Percentiles rank a stretch among this genome's conserved stretches.
Evolutionary conservation across 2,888 invertebrate genomes (phyloP).

Genomic region (Crepidodera aurea): DNA sequence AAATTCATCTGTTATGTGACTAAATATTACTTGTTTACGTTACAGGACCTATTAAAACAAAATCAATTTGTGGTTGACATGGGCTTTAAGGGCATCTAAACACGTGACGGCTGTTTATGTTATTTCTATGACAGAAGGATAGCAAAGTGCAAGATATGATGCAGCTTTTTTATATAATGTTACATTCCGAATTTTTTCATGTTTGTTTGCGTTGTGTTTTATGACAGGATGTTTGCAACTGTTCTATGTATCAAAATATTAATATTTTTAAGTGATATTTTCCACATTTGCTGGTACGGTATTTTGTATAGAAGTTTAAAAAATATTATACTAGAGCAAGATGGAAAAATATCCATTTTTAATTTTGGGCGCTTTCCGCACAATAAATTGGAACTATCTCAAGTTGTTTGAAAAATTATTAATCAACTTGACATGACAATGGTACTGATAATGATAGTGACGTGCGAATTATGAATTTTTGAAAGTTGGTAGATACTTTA

Average conservation of each 20-base stretch:
- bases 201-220: constrained; percentile 19
- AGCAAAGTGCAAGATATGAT: background rate
- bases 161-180: constrained; percentile 12
- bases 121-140: background rate
- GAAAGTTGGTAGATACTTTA: too few species aligned
- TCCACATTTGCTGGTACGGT: background rate
- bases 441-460: too few species aligned
- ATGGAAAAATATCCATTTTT: too few species aligned
- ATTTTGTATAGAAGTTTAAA: too few species aligned
- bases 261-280: background rate
- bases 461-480: too few species aligned
- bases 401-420: too few species aligned
- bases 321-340: too few species aligned
- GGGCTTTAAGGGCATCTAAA: constrained; percentile 13
- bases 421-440: too few species aligned
- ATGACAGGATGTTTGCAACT: constrained; percentile 21
- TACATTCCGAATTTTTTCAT: constrained; percentile 18
- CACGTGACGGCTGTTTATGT: constrained; percentile 9
- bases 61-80: constrained; percentile 7
- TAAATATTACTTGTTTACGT: constrained; percentile 10
- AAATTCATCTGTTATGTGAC: constrained; percentile 7
- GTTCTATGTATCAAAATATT: constrained; percentile 18
- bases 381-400: too few species aligned
- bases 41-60: constrained; percentile 12
- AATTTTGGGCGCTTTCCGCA: too few species aligned